Conservation (phyloP, 2,888 invertebrate genomes). For the Machimus atricapillus region DNA sequence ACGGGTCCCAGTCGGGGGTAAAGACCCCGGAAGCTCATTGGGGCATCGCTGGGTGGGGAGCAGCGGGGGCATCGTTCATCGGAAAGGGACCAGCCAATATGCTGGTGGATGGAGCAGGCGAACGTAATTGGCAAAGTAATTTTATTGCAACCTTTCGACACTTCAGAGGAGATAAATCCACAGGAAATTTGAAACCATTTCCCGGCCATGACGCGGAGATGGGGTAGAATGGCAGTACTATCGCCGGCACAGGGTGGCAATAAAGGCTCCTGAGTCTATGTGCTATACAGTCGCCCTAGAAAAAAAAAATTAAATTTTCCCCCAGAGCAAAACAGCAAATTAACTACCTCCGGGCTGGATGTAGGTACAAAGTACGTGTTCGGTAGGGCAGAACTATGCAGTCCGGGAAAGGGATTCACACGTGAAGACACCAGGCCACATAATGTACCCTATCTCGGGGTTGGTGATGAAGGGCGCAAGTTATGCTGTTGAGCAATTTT, state of each 20-base stretch:
- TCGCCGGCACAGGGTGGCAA: neutral
- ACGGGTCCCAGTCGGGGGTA: neutral
- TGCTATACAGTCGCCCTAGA: neutral
- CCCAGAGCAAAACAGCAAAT: conserved; percentile 45
- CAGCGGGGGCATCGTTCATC: neutral
- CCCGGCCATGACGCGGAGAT: conserved; percentile 28
- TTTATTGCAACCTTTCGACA: conserved; percentile 49
- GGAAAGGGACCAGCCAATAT: neutral
- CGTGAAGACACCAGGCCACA: neutral
- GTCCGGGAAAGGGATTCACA: neutral
- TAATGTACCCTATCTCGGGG: neutral
- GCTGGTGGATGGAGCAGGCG: conserved; percentile 22
- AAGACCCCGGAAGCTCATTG: neutral
- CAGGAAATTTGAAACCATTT: conserved; percentile 49
- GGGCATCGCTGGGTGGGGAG: neutral
- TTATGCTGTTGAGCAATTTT: conserved; percentile 40
- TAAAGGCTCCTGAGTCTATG: neutral
- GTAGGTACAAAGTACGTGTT: neutral
- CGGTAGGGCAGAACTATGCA: neutral
- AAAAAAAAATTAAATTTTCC: conserved; percentile 43
- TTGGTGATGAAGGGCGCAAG: neutral
- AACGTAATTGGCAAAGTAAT: conserved; percentile 48
- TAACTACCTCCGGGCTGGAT: conserved; percentile 42
- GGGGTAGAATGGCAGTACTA: neutral
- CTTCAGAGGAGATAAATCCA: conserved; percentile 46